These are phyloP conservation scores for Chaetops frenatus DNA, from an alignment of 2,113 vertebrate genomes.

Conservation along the genomic window DNA sequence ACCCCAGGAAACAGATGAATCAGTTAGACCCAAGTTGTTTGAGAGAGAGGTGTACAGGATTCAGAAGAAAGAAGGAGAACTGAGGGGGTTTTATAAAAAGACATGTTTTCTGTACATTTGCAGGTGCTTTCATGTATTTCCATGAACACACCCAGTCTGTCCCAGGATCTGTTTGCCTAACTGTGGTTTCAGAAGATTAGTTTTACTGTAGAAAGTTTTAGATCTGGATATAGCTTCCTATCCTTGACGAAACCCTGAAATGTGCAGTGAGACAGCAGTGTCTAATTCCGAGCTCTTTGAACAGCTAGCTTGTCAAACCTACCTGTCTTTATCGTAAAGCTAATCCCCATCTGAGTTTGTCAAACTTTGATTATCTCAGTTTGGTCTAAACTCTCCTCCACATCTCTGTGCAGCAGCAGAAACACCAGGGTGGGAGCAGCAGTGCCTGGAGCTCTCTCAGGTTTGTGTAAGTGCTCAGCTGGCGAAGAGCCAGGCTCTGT, in stretches of 20 bases:
- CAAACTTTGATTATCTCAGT: background rate
- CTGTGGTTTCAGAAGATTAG: background rate
- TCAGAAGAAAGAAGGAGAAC: background rate
- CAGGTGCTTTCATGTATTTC: background rate
- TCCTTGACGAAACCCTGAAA: background rate
- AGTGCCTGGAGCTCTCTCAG: background rate
- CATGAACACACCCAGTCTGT: background rate
- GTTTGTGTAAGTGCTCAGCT: background rate
- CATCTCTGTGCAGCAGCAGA: background rate
- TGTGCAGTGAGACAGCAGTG: fast-evolving
- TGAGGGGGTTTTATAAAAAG: background rate
- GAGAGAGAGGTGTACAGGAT: background rate
- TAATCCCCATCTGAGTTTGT: background rate
- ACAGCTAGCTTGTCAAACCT: background rate
- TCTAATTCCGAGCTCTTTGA: background rate
- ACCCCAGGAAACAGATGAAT: background rate
- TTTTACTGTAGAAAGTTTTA: background rate
- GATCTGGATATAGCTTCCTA: fast-evolving
- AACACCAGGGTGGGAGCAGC: background rate
- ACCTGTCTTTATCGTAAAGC: background rate
- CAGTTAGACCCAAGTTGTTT: background rate
- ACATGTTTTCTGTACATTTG: background rate
- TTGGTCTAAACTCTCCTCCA: fast-evolving
- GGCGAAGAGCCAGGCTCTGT: background rate
- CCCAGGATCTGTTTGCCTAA: background rate